These are phyloP conservation scores for Scaptodrosophila latifasciaeformis DNA, from an alignment of 2,888 invertebrate genomes.

Conservation along the genomic window DNA sequence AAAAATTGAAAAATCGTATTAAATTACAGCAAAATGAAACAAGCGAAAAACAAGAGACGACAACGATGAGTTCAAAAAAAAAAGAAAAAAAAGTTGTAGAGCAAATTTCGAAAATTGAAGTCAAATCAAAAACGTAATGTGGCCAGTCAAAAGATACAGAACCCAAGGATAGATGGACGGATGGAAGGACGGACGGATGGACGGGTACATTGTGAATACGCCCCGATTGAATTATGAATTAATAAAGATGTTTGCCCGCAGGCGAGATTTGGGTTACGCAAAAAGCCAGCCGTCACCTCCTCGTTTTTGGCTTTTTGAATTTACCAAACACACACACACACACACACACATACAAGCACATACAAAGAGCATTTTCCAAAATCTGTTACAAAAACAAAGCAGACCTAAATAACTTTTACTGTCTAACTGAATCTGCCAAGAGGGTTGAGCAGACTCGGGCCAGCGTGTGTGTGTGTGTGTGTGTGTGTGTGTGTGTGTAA, in stretches of 20 bases:
- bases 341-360: too few species aligned
- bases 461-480: slow-evolving; percentile 1
- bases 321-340: slow-evolving; percentile 66
- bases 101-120: slow-evolving; percentile 60
- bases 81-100: too few species aligned
- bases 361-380: slow-evolving; percentile 17
- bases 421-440: slow-evolving; percentile 21
- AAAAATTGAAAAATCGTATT: slow-evolving; percentile 68
- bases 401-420: slow-evolving; percentile 36
- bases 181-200: too few species aligned
- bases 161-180: slow-evolving; percentile 3
- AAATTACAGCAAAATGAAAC: slow-evolving; percentile 50
- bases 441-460: slow-evolving; percentile 8
- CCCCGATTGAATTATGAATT: slow-evolving; percentile 74
- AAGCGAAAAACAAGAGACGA: slow-evolving; percentile 28
- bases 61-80: slow-evolving; percentile 15
- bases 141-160: slow-evolving; percentile 15
- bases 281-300: slow-evolving; percentile 38
- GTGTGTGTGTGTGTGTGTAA: slow-evolving; percentile 50
- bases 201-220: slow-evolving; percentile 26
- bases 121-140: slow-evolving; percentile 52
- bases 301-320: slow-evolving; percentile 69
- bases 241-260: slow-evolving; percentile 75
- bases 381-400: slow-evolving; percentile 54
- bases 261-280: slow-evolving; percentile 73